A percentile compares a stretch with the other conserved stretches of the same genome.
Evolutionary conservation across 2,797 vertebrate genomes (phyloP).

Genomic region (Phoebastria nigripes): DNA sequence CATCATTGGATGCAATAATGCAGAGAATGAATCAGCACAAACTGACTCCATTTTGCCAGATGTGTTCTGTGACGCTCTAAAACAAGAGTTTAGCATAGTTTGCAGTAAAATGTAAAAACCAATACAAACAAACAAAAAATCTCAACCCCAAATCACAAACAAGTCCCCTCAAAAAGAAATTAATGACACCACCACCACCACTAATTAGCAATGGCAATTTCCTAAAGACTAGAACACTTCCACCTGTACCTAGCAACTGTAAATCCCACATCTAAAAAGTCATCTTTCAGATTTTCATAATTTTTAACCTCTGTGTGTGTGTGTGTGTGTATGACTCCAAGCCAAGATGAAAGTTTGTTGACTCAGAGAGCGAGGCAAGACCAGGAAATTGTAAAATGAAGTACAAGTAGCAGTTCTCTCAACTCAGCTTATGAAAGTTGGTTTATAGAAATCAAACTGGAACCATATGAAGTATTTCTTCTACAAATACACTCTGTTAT

Average conservation of each 20-base stretch:
- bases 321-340: neutral
- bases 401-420: neutral
- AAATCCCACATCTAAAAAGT: neutral
- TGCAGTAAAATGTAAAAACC: neutral
- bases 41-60: slow-evolving; percentile 12
- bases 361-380: neutral
- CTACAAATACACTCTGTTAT: neutral
- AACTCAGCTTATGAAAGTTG: neutral
- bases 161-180: neutral
- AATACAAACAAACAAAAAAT: neutral
- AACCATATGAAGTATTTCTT: neutral
- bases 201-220: neutral
- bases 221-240: neutral
- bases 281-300: neutral
- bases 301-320: accelerated
- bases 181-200: accelerated
- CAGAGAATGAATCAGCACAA: slow-evolving; percentile 61
- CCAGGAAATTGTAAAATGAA: neutral
- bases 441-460: neutral
- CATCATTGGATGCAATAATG: slow-evolving; percentile 35
- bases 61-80: slow-evolving; percentile 6
- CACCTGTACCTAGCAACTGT: neutral
- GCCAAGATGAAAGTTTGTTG: neutral
- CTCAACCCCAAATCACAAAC: neutral
- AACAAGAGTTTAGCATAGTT: slow-evolving; percentile 1